These are phyloP conservation scores for Caenorhabditis elegans DNA, from an alignment of 1,140 invertebrate species.

Conservation along the genomic window DNA sequence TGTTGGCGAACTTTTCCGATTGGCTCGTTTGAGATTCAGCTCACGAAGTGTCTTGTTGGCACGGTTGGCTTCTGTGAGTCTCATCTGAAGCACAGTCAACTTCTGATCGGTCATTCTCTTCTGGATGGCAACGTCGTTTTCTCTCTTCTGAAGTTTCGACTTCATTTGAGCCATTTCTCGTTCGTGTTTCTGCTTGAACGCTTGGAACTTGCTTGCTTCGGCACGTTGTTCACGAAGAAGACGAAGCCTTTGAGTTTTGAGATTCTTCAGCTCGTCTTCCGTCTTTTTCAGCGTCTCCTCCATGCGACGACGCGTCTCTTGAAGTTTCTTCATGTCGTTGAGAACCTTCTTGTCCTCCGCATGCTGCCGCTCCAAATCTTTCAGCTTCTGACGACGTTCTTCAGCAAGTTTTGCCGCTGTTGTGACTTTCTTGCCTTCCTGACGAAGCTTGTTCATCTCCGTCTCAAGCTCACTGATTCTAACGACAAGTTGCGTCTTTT, in stretches of 20 bases:
- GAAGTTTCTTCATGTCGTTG: slow-evolving; percentile 17
- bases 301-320: background rate
- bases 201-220: background rate
- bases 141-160: slow-evolving; percentile 9
- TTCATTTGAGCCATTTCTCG: background rate
- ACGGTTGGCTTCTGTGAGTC: background rate
- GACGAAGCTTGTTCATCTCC: background rate
- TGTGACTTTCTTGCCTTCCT: background rate
- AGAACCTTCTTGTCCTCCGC: slow-evolving; percentile 28
- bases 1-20: background rate
- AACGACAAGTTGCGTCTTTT: background rate
- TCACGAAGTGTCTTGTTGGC: background rate
- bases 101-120: background rate
- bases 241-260: background rate
- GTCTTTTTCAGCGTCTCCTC: slow-evolving; percentile 33
- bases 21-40: background rate
- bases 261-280: slow-evolving; percentile 22
- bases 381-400: slow-evolving; percentile 36
- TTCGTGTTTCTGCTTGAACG: slow-evolving; percentile 5
- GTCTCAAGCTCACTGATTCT: background rate
- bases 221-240: background rate
- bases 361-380: slow-evolving; percentile 40
- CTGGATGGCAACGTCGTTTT: background rate
- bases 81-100: background rate
- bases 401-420: slow-evolving; percentile 30